Evolutionary conservation across 2,888 invertebrate genomes (phyloP).

Genomic region (Scrobipalpa costella): DNA sequence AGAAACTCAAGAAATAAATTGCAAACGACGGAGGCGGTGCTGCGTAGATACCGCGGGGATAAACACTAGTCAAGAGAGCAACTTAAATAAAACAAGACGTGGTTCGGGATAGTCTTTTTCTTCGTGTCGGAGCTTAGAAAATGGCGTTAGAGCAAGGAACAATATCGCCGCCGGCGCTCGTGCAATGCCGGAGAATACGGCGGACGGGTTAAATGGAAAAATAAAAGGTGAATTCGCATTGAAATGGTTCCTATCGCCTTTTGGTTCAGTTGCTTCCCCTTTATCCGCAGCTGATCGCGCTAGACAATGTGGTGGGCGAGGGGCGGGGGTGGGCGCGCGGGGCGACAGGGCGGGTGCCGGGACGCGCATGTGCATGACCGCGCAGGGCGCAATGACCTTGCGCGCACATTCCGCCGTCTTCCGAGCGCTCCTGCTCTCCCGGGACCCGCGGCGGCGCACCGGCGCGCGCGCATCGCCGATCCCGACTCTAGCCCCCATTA

Average conservation of each 20-base stretch:
- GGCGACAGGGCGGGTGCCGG: slow-evolving; percentile 41
- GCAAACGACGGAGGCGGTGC: slow-evolving; percentile 34
- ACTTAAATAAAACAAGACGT: slow-evolving; percentile 65
- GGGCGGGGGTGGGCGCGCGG: slow-evolving; percentile 51
- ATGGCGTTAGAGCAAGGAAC: slow-evolving; percentile 66
- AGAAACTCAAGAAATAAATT: slow-evolving; percentile 35
- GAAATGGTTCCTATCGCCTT: slow-evolving; percentile 71
- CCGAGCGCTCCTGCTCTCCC: slow-evolving; percentile 55
- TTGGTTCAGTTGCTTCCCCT: slow-evolving; percentile 66
- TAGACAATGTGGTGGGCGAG: slow-evolving; percentile 72
- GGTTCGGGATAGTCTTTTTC: slow-evolving; percentile 57
- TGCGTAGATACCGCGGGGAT: slow-evolving; percentile 53
- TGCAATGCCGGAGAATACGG: slow-evolving; percentile 46
- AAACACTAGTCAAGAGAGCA: slow-evolving; percentile 58
- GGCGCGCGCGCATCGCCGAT: slow-evolving; percentile 17
- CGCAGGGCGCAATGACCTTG: slow-evolving; percentile 81
- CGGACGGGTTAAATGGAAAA: slow-evolving; percentile 53
- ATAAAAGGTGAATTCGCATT: slow-evolving; percentile 70
- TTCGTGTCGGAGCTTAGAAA: slow-evolving; percentile 58
- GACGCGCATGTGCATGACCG: slow-evolving; percentile 76
- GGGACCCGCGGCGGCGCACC: slow-evolving; percentile 1
- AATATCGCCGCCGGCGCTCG: slow-evolving; percentile 67
- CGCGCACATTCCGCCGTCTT: slow-evolving; percentile 74
- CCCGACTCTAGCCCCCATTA: slow-evolving; percentile 56
- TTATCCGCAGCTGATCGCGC: slow-evolving; percentile 76